Percentiles rank a stretch among this genome's conserved stretches.
Evolutionary conservation across 2,113 vertebrate genomes (phyloP).

Genomic region (Hiodon alosoides): DNA sequence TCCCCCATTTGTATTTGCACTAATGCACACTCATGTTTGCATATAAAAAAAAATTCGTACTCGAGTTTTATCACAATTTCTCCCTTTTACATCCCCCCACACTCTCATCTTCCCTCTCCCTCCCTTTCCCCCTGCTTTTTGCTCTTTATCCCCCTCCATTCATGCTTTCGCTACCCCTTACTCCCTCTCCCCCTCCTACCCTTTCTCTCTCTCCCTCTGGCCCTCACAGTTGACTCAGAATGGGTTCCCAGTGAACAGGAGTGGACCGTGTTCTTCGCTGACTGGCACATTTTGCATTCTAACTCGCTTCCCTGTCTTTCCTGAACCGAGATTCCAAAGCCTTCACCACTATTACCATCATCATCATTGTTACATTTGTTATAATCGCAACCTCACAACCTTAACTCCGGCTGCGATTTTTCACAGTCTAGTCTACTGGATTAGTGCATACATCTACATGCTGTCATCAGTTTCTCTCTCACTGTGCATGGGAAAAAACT

Average conservation of each 20-base stretch:
- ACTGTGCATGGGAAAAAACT: background rate
- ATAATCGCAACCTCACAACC: background rate
- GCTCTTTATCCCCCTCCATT: conserved; percentile 7
- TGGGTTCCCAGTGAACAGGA: conserved; percentile 26
- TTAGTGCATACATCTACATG: background rate
- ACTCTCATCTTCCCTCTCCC: conserved; percentile 14
- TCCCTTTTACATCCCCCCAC: background rate
- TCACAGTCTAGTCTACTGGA: background rate
- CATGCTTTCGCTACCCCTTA: conserved; percentile 4
- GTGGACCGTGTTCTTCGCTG: conserved; percentile 21
- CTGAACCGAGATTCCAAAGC: background rate
- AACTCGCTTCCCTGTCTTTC: conserved; percentile 15
- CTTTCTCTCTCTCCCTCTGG: conserved; percentile 5
- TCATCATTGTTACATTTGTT: background rate
- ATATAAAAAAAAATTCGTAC: background rate
- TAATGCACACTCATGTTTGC: background rate
- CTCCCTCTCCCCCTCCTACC: conserved; percentile 2
- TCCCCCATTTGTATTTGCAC: background rate
- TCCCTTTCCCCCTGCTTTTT: conserved; percentile 19
- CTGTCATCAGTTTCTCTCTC: background rate
- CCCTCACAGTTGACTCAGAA: conserved; percentile 25
- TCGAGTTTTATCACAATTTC: background rate
- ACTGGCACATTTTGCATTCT: conserved; percentile 19
- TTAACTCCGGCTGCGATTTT: background rate
- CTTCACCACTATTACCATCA: background rate